These are phyloP conservation scores for Ganaspis sp. DNA, from an alignment of 1,140 invertebrate species.

Conservation along the genomic window DNA sequence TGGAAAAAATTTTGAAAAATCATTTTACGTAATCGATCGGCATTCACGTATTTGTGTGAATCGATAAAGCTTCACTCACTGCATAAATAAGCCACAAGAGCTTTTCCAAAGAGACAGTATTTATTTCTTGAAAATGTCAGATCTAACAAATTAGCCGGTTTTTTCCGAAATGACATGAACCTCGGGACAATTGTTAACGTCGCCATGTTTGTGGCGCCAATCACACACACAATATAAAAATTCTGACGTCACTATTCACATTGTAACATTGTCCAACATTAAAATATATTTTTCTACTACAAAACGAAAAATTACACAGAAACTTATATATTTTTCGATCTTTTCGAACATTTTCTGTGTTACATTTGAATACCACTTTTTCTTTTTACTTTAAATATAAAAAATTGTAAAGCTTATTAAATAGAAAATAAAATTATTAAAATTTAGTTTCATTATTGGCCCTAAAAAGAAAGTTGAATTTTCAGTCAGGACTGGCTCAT, in stretches of 20 bases:
- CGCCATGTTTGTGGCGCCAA: constrained; percentile 61
- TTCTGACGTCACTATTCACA: constrained; percentile 42
- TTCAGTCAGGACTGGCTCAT: no score
- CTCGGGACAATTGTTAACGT: constrained; percentile 64
- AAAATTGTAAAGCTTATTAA: no score
- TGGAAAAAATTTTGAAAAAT: background rate
- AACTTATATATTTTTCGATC: no score
- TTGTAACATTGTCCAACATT: no score
- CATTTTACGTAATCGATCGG: constrained; percentile 21
- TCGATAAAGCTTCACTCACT: constrained; percentile 64
- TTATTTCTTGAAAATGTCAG: constrained; percentile 41
- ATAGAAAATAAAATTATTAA: no score
- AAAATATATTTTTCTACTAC: no score
- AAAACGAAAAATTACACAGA: no score
- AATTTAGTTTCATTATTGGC: no score
- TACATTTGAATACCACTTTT: no score
- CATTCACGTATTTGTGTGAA: background rate
- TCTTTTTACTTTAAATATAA: no score
- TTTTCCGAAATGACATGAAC: constrained; percentile 54
- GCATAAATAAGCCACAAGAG: constrained; percentile 59
- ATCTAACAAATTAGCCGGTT: constrained; percentile 56
- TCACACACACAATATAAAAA: constrained; percentile 3
- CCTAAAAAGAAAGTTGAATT: no score
- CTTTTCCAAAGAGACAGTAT: constrained; percentile 43
- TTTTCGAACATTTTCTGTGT: no score